Evolutionary conservation across 2,113 vertebrate species (phyloP).

Genomic region (Miniopterus natalensis): DNA sequence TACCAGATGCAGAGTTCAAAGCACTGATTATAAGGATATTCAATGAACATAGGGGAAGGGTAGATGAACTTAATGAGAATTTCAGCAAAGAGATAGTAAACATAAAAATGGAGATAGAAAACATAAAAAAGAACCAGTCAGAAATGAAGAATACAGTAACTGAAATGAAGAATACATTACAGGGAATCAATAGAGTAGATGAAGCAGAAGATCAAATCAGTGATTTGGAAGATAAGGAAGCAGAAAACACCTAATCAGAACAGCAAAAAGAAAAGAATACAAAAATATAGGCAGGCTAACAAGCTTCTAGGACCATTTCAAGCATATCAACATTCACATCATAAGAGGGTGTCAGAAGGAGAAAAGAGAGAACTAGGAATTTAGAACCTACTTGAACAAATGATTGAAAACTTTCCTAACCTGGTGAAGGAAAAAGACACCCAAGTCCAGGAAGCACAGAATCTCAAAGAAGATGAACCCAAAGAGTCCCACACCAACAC

Average conservation of each 20-base stretch:
- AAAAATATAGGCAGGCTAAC: not conserved
- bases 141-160: not conserved
- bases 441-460: not conserved
- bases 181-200: not conserved
- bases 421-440: not conserved
- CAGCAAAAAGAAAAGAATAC: not conserved
- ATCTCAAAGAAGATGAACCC: not conserved
- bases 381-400: not conserved
- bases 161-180: not conserved
- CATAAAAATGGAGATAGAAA: not conserved
- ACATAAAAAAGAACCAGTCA: not conserved
- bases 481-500: not conserved
- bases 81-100: not conserved
- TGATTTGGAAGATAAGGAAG: not conserved
- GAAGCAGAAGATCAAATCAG: not conserved
- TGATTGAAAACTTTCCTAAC: not conserved
- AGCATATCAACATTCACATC: not conserved
- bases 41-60: not conserved
- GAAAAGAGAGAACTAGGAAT: not conserved
- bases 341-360: not conserved
- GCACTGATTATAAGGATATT: not conserved
- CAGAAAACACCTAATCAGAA: not conserved
- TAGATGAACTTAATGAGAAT: not conserved
- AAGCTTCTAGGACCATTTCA: not conserved
- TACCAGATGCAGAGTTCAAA: not conserved